A percentile compares a stretch with the other conserved stretches of the same genome.
phyloP scores from a whole-genome alignment of 2,888 invertebrate genomes.

The Epinotia bilunana region DNA sequence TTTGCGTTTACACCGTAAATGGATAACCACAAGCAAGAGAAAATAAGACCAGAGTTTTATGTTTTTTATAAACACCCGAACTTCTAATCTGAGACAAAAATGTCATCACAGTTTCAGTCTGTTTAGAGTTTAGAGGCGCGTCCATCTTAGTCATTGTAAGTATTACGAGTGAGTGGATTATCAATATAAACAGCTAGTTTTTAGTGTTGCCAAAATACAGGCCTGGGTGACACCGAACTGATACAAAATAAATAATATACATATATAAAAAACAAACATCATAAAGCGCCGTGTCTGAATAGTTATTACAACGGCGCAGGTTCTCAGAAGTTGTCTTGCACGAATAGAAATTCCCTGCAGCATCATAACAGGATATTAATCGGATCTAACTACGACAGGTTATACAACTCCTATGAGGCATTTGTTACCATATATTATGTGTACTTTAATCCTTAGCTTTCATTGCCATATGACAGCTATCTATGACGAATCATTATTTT shows the following conservation, averaged over 20 bases:
- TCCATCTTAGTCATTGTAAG: too few species aligned
- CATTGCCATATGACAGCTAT: too few species aligned
- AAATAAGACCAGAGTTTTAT: too few species aligned
- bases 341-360: constrained; percentile 8
- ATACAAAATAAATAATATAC: neutral
- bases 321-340: constrained; percentile 9
- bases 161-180: too few species aligned
- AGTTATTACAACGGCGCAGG: neutral
- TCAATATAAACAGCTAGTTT: neutral
- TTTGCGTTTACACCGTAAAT: too few species aligned
- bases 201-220: neutral
- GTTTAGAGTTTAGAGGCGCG: too few species aligned
- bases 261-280: neutral
- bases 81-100: too few species aligned
- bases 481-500: too few species aligned
- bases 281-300: neutral
- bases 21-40: too few species aligned
- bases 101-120: too few species aligned
- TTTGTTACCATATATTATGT: too few species aligned
- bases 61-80: too few species aligned
- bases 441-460: neutral
- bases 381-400: neutral
- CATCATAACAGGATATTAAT: constrained; percentile 3
- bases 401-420: neutral
- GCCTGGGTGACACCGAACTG: neutral